A percentile compares a stretch with the other conserved stretches of the same genome.
These are phyloP conservation scores for Poliocrania exsul DNA, from an alignment of 2,797 vertebrate species.

Conservation along the genomic window DNA sequence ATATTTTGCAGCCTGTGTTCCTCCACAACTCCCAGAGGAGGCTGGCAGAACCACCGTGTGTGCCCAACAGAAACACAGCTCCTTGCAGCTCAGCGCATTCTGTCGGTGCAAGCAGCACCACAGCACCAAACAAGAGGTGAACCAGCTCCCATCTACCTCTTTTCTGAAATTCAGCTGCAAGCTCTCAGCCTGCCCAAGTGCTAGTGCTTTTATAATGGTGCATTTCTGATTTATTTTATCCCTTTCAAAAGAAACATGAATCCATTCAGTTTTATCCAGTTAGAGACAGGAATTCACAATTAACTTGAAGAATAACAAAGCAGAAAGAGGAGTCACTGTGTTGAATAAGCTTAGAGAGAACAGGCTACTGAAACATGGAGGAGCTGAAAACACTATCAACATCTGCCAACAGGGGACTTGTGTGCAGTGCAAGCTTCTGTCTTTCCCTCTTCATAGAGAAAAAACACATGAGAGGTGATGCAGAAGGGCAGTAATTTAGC, in stretches of 20 bases:
- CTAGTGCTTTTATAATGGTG: background rate
- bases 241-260: background rate
- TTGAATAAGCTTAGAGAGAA: background rate
- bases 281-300: background rate
- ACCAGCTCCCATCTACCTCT: background rate
- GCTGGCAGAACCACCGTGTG: background rate
- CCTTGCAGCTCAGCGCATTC: background rate
- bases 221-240: background rate
- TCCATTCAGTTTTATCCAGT: background rate
- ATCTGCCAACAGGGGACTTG: background rate
- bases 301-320: background rate
- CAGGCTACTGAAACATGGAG: background rate
- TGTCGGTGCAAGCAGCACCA: background rate
- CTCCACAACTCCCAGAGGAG: background rate
- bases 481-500: background rate
- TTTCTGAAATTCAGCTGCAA: slow-evolving; percentile 10
- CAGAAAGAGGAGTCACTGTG: background rate
- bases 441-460: background rate
- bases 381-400: background rate
- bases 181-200: background rate
- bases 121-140: background rate
- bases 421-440: background rate
- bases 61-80: background rate
- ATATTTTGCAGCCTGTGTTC: background rate
- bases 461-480: background rate